Evolutionary conservation across 2,797 vertebrate species (phyloP).

Genomic region (Babyrousa celebensis): DNA sequence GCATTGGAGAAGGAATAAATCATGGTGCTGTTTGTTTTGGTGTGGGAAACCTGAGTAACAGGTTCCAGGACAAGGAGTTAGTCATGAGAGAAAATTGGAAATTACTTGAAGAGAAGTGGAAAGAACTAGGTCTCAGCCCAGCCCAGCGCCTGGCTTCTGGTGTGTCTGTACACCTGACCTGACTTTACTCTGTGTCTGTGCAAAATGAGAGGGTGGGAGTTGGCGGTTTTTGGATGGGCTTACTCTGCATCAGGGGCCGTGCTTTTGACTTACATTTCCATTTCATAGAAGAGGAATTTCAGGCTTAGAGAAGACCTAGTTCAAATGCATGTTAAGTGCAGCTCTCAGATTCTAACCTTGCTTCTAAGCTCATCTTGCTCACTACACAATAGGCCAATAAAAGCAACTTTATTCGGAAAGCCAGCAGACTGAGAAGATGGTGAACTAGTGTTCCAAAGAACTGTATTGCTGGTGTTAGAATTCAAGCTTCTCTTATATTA

Average conservation of each 20-base stretch:
- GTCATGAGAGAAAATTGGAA: neutral
- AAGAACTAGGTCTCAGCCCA: neutral
- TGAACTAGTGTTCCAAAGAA: neutral
- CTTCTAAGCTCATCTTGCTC: neutral
- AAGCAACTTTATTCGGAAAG: neutral
- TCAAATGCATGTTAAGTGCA: neutral
- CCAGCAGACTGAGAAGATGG: neutral
- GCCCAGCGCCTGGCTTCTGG: neutral
- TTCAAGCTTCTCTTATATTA: neutral
- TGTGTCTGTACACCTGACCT: neutral
- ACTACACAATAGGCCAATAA: neutral
- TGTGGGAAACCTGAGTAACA: conserved; percentile 65
- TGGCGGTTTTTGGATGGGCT: neutral
- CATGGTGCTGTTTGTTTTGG: conserved; percentile 73
- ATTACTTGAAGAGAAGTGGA: neutral
- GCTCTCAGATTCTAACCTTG: neutral
- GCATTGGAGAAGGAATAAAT: neutral
- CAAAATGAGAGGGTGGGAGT: neutral
- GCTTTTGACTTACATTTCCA: neutral
- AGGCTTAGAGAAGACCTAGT: conserved; percentile 12
- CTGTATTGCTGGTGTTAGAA: neutral
- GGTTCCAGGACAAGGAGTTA: neutral
- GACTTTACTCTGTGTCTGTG: neutral
- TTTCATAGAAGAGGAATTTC: conserved; percentile 1
- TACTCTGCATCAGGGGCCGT: neutral